Evolutionary conservation across 2,888 invertebrate genomes (phyloP).

Genomic region (Coremacera marginata): DNA sequence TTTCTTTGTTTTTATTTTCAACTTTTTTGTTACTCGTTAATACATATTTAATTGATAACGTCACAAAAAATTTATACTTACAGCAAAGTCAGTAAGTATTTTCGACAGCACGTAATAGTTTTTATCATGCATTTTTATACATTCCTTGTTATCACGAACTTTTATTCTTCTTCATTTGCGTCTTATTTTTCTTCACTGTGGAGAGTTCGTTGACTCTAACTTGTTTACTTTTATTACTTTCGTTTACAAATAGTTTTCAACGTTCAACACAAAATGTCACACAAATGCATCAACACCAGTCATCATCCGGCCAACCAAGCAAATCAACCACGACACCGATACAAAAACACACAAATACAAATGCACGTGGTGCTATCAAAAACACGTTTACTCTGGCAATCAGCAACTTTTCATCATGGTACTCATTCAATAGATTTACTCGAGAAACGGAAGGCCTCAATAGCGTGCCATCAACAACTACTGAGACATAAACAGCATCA

Average conservation of each 20-base stretch:
- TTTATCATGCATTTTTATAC: no score
- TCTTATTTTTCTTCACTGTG: background rate
- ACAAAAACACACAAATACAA: constrained; percentile 1
- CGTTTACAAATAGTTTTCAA: constrained; percentile 24
- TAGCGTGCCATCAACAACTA: background rate
- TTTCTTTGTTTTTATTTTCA: no score
- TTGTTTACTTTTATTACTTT: background rate
- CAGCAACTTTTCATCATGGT: constrained; percentile 33
- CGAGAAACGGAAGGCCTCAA: constrained; percentile 6
- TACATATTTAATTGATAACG: no score
- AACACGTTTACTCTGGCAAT: constrained; percentile 35
- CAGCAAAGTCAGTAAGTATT: no score
- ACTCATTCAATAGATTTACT: constrained; percentile 16
- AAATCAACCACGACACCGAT: background rate
- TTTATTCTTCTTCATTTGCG: background rate
- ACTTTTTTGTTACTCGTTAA: no score
- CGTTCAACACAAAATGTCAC: constrained; percentile 3
- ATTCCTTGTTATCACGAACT: no score
- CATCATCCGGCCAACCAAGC: background rate
- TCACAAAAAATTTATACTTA: no score
- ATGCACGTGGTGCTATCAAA: constrained; percentile 30
- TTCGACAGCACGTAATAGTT: no score
- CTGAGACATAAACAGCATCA: constrained; percentile 5
- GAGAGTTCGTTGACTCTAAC: constrained; percentile 19
- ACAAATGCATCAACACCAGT: background rate